Evolutionary conservation across 1,140 invertebrate species (phyloP).

Genomic region (Ptiloglossa arizonensis): DNA sequence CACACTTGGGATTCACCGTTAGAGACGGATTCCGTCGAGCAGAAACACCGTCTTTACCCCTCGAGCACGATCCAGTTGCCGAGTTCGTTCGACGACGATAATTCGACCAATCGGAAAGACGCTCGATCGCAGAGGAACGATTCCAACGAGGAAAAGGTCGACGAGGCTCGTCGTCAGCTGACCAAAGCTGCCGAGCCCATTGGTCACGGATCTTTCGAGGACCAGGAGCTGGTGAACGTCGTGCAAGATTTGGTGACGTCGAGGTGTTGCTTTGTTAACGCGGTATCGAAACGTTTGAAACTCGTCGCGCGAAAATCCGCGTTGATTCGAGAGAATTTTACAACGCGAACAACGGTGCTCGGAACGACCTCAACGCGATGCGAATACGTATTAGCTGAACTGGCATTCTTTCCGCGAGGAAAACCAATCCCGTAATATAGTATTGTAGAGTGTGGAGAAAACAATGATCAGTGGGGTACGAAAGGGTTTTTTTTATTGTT

Average conservation of each 20-base stretch:
- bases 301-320: too few species aligned
- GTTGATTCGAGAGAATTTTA: too few species aligned
- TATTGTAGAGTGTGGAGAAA: too few species aligned
- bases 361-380: too few species aligned
- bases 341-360: too few species aligned
- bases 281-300: too few species aligned
- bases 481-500: too few species aligned
- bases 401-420: too few species aligned
- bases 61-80: background rate
- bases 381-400: too few species aligned
- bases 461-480: too few species aligned
- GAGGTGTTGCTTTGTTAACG: slow-evolving; percentile 58
- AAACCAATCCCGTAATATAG: too few species aligned
- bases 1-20: slow-evolving; percentile 41
- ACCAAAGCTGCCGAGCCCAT: background rate
- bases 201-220: slow-evolving; percentile 2
- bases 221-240: slow-evolving; percentile 51
- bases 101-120: background rate
- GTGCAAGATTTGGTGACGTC: slow-evolving; percentile 70
- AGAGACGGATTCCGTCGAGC: background rate
- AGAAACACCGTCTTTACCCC: background rate
- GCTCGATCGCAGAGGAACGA: background rate
- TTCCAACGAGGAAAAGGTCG: background rate
- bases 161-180: background rate
- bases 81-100: background rate